Base-by-base conservation (phyloP, 2,888 invertebrate genomes). In the Sipha maydis region DNA sequence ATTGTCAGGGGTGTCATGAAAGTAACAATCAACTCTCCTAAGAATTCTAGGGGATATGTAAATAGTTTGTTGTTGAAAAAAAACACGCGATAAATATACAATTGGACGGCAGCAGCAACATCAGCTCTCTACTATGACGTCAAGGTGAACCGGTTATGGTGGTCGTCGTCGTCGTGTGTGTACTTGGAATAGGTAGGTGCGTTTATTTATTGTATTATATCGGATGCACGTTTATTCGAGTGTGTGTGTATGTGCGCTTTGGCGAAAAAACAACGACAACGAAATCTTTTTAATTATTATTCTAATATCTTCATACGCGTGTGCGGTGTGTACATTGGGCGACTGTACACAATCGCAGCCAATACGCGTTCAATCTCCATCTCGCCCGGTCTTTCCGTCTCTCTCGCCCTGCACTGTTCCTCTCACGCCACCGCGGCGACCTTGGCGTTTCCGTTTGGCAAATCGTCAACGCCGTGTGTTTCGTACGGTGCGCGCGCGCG, bases 81-180 rank as follows among this genome's bases (percentile, higher is more conserved):
- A 78, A 28, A 48, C 17, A 31, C 25, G 25, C 25, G 38, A 78
- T 48, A 78, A 78, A 78, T 28, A 78, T 54, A 48, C 78, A 28
- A 71, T 71, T 67, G n/a, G 48, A n/a, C 71, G 17, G 71, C 61
- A 61, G 21, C 56, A 17, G 56, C 19, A 56, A 69, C n/a, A n/a
- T 11, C 67, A 28, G 67, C 85, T 85, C 85, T 78, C 61, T 73
- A 28, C 19, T 21, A 80, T 80, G 86, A 88, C 88, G 82, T 88
- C 88, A 88, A 88, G 88, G 88, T 75, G 80, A 88, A 88, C 88
- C 82, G 88, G 88, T 88, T 75, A 31, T 75, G 41, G 48, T 41
- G 28, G 61, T 28, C 41, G 61, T 75, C 48, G 71, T 28, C n/a
- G 28, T 19, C 41, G 84, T 38, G 76, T 61, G 54, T 38, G 78